A percentile compares a stretch with the other conserved stretches of the same genome.
These are phyloP conservation scores for Caerostris darwini DNA, from an alignment of 1,140 invertebrate genomes.

Conservation along the genomic window DNA sequence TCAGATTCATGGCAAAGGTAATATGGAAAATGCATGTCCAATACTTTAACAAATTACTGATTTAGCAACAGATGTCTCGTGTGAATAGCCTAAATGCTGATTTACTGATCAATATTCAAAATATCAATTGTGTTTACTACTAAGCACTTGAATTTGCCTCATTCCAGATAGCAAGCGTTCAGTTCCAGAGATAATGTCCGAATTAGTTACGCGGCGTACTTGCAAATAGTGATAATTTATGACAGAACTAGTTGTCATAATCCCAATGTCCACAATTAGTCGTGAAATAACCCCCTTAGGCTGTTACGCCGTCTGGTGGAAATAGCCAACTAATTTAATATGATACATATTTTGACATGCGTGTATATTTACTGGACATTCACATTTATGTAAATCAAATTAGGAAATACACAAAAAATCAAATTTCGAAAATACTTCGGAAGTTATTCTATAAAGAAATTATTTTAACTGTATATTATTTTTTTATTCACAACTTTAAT, in stretches of 20 bases:
- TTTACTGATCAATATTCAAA: constrained; percentile 8
- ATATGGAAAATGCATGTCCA: no score
- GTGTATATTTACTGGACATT: background rate
- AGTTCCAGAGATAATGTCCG: constrained; percentile 20
- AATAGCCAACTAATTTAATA: constrained; percentile 1
- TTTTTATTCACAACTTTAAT: no score
- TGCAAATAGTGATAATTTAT: constrained; percentile 28
- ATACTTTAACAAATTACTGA: background rate
- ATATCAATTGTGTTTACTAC: background rate
- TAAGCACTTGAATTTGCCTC: background rate
- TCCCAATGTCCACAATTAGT: background rate
- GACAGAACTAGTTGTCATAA: background rate
- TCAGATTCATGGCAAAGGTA: no score
- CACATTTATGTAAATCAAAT: no score
- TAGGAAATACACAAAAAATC: no score
- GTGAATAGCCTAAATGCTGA: background rate
- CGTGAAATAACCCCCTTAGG: background rate
- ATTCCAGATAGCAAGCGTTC: background rate
- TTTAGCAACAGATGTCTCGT: background rate
- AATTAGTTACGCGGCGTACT: constrained; percentile 10
- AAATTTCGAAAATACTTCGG: no score
- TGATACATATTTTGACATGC: background rate
- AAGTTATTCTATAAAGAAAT: no score
- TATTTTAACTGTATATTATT: no score
- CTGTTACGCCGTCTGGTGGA: background rate